Conservation (phyloP, 2,113 vertebrate species). For the Hippocampus abdominalis region DNA sequence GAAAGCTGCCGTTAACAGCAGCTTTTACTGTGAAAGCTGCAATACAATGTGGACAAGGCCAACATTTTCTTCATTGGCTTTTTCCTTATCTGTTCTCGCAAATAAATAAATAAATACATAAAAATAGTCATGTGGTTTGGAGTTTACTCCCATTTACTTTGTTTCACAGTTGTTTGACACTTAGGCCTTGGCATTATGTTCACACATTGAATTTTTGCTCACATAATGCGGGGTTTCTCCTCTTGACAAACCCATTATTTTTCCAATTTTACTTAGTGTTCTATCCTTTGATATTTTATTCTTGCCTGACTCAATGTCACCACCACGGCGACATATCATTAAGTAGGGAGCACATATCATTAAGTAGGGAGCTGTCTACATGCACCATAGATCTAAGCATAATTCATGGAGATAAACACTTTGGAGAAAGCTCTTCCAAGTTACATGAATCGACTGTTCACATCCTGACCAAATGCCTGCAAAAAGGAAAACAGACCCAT, state of each 20-base stretch:
- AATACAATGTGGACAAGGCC: conserved; percentile 4
- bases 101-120: not conserved
- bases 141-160: conserved; percentile 9
- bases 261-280: not conserved
- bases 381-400: not conserved
- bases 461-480: not conserved
- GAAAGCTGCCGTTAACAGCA: conserved; percentile 25
- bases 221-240: not conserved
- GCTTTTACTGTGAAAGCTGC: conserved; percentile 34
- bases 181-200: not conserved
- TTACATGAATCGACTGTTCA: not conserved
- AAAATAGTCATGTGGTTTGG: conserved; percentile 17
- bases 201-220: not conserved
- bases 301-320: not conserved
- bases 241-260: not conserved
- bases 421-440: not conserved
- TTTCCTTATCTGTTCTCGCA: conserved; percentile 28
- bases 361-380: not conserved
- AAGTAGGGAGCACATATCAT: not conserved
- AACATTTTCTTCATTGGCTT: conserved; percentile 23
- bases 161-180: conserved; percentile 13
- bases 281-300: not conserved
- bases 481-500: not conserved
- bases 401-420: conserved; percentile 1
- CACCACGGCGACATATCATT: not conserved